These are phyloP conservation scores for Scolopax bukidnonensis DNA, from an alignment of 2,797 vertebrate species.

Conservation along the genomic window DNA sequence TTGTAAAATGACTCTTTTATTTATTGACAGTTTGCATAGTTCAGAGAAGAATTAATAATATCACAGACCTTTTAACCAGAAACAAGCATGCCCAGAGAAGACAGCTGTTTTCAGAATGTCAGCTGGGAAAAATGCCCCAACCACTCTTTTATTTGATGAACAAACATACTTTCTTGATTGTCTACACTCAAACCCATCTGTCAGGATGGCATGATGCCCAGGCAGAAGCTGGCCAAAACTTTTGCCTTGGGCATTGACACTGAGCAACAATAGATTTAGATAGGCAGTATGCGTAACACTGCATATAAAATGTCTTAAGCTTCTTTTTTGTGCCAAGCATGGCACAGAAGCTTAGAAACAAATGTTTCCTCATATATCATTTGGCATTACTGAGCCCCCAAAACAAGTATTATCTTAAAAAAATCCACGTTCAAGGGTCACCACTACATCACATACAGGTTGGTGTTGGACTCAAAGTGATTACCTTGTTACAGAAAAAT, in stretches of 20 bases:
- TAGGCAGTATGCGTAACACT: slow-evolving; percentile 40
- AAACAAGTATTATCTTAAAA: slow-evolving; percentile 4
- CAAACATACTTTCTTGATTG: slow-evolving; percentile 74
- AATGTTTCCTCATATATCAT: slow-evolving; percentile 27
- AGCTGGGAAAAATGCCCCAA: slow-evolving; percentile 65
- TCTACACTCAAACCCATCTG: slow-evolving; percentile 77
- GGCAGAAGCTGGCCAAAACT: slow-evolving; percentile 63
- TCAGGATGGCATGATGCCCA: slow-evolving; percentile 69
- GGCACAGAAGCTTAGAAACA: slow-evolving; percentile 47
- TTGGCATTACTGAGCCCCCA: not conserved
- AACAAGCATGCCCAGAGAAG: slow-evolving; percentile 60
- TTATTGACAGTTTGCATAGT: slow-evolving; percentile 35
- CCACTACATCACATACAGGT: not conserved
- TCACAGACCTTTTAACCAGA: slow-evolving; percentile 58
- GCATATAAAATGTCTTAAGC: slow-evolving; percentile 30
- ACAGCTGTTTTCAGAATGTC: slow-evolving; percentile 76
- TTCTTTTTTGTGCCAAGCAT: slow-evolving; percentile 30
- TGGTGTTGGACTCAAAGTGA: not conserved
- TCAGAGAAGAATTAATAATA: slow-evolving; percentile 48
- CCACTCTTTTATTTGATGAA: slow-evolving; percentile 72
- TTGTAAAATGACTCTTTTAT: slow-evolving; percentile 18
- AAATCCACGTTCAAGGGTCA: not conserved
- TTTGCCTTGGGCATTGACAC: slow-evolving; percentile 71
- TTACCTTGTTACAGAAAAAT: not conserved
- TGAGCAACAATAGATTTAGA: slow-evolving; percentile 66